These are phyloP conservation scores for Melanostoma mellinum DNA, from an alignment of 2,888 invertebrate genomes.

Conservation along the genomic window DNA sequence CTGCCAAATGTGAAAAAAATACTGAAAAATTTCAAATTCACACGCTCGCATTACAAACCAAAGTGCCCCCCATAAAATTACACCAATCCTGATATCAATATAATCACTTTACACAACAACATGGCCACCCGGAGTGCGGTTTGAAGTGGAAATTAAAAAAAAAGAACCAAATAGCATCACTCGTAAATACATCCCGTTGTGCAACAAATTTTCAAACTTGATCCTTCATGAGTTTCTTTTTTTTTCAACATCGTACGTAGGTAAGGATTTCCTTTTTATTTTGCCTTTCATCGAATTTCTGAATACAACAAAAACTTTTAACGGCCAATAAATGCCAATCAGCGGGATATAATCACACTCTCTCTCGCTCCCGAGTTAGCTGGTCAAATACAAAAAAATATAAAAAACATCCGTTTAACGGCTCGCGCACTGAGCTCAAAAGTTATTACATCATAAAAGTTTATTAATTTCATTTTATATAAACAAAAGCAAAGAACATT, in stretches of 20 bases:
- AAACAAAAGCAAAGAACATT: slow-evolving; percentile 35
- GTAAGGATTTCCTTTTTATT: not conserved
- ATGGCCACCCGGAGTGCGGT: not conserved
- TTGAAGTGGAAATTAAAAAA: not conserved
- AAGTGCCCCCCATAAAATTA: slow-evolving; percentile 62
- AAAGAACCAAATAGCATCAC: not conserved
- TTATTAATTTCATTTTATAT: slow-evolving; percentile 53
- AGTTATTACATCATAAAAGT: slow-evolving; percentile 66
- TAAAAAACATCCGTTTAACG: not conserved
- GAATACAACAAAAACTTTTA: slow-evolving; percentile 30
- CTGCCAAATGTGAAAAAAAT: slow-evolving; percentile 1
- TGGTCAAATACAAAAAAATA: not conserved
- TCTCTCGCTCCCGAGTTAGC: not conserved
- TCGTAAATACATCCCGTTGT: slow-evolving; percentile 23
- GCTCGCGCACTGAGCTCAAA: slow-evolving; percentile 32
- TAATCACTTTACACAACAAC: slow-evolving; percentile 36
- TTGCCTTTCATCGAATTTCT: slow-evolving; percentile 18
- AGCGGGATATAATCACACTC: slow-evolving; percentile 48
- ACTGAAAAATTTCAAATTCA: slow-evolving; percentile 46
- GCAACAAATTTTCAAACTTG: slow-evolving; percentile 51
- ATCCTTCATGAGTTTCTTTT: not conserved
- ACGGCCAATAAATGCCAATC: slow-evolving; percentile 57
- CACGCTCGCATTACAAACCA: slow-evolving; percentile 43
- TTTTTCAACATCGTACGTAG: not conserved
- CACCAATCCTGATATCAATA: slow-evolving; percentile 37